Percentiles rank a stretch among this genome's conserved stretches.
phyloP scores from a whole-genome alignment of 2,113 vertebrate genomes.

The Callithrix jacchus region DNA sequence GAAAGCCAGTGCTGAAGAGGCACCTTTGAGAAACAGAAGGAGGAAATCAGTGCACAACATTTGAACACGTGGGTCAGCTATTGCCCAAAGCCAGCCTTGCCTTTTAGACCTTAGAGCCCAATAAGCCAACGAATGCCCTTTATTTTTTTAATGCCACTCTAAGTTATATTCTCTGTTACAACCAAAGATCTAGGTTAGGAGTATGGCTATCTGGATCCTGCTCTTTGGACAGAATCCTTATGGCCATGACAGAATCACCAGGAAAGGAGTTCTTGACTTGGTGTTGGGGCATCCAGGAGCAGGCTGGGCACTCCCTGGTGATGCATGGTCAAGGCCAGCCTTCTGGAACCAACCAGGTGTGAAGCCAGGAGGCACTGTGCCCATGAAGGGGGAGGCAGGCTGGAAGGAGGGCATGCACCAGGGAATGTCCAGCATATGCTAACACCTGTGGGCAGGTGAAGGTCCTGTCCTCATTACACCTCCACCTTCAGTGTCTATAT shows the following conservation, averaged over 20 bases:
- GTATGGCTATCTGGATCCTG: background rate
- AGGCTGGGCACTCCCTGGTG: too few species aligned
- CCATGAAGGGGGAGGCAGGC: background rate
- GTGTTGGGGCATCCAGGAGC: too few species aligned
- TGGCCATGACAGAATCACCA: background rate
- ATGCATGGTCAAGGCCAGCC: background rate
- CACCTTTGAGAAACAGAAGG: background rate
- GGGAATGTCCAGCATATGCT: background rate
- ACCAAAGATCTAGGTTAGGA: background rate
- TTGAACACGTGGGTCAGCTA: background rate
- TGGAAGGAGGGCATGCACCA: rapidly evolving
- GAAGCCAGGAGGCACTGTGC: background rate
- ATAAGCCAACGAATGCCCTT: background rate
- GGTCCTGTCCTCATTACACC: background rate
- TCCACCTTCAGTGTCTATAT: background rate
- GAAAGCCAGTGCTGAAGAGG: background rate
- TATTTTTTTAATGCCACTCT: background rate
- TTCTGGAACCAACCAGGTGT: background rate
- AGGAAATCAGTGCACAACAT: background rate
- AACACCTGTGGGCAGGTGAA: background rate
- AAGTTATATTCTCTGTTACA: background rate
- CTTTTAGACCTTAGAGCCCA: background rate
- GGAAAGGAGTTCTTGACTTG: background rate
- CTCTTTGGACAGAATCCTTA: too few species aligned
- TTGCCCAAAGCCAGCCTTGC: background rate